A percentile compares a stretch with the other conserved stretches of the same genome.
phyloP scores from a whole-genome alignment of 2,113 vertebrate genomes.

The Acinonyx jubatus region DNA sequence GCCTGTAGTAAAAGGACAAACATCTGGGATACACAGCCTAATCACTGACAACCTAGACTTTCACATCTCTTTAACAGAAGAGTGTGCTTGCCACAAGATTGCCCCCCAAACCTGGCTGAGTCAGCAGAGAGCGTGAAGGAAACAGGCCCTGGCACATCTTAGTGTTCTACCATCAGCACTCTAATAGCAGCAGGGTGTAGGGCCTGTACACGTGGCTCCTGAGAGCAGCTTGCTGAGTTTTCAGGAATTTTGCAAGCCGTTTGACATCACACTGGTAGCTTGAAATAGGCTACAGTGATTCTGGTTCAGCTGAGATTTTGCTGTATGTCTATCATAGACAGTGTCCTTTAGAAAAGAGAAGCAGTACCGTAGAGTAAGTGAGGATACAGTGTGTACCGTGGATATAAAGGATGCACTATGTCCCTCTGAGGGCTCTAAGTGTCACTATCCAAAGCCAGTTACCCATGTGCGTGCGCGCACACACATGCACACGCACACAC shows the following conservation, averaged over 20 bases:
- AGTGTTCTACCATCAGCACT: not conserved
- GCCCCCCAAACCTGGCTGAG: not conserved
- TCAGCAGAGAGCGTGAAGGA: not conserved
- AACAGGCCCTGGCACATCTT: not conserved
- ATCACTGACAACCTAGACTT: not conserved
- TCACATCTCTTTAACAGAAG: not conserved
- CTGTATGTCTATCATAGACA: not conserved
- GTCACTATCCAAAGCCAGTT: not conserved
- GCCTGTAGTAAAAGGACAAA: not conserved
- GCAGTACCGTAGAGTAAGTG: conserved; percentile 29
- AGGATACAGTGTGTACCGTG: not conserved
- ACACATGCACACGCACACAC: not conserved
- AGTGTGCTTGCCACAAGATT: not conserved
- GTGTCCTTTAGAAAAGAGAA: conserved; percentile 27
- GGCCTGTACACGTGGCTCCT: not conserved
- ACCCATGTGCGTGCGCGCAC: not conserved
- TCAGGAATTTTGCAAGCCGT: not conserved
- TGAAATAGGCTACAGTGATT: not conserved
- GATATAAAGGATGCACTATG: not conserved
- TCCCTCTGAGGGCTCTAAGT: not conserved
- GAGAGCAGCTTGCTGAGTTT: not conserved
- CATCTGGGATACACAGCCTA: not conserved
- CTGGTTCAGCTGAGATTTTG: not conserved
- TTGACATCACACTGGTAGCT: not conserved
- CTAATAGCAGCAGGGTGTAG: not conserved